Evolutionary conservation across 1,140 invertebrate species (phyloP).

Genomic region (Euura saliciscinereae): DNA sequence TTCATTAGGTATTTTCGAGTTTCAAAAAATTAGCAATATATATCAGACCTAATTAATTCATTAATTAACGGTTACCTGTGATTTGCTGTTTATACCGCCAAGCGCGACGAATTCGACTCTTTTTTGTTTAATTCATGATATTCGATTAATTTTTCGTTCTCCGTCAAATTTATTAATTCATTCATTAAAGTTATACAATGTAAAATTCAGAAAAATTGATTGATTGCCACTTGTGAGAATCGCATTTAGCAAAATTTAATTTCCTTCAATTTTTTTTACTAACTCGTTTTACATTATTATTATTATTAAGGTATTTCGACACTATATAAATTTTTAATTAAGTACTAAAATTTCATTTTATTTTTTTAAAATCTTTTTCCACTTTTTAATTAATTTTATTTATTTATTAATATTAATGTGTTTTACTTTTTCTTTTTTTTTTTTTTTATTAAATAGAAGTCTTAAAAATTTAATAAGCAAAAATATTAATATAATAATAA

Average conservation of each 20-base stretch:
- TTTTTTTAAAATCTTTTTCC: constrained; percentile 31
- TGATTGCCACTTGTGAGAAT: constrained; percentile 33
- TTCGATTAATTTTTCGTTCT: neutral
- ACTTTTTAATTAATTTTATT: too few species aligned
- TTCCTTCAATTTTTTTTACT: neutral
- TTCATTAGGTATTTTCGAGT: too few species aligned
- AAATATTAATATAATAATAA: constrained; percentile 60
- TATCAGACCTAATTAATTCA: too few species aligned
- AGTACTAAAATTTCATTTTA: neutral
- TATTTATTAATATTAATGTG: too few species aligned
- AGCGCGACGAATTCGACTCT: neutral
- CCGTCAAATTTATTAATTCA: neutral
- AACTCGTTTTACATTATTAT: neutral
- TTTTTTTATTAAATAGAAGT: constrained; percentile 41
- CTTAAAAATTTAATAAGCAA: constrained; percentile 57
- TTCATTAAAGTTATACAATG: constrained; percentile 16
- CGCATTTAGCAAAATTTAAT: constrained; percentile 6
- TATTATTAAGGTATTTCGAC: neutral
- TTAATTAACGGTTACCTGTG: too few species aligned
- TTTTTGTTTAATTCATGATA: neutral
- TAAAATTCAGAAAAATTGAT: constrained; percentile 35
- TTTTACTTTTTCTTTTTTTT: constrained; percentile 24
- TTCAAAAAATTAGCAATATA: too few species aligned
- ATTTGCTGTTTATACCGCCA: neutral
- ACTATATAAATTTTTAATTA: neutral